A percentile compares a stretch with the other conserved stretches of the same genome.
Evolutionary conservation across 2,888 invertebrate species (phyloP).

Genomic region (Altica lythri): DNA sequence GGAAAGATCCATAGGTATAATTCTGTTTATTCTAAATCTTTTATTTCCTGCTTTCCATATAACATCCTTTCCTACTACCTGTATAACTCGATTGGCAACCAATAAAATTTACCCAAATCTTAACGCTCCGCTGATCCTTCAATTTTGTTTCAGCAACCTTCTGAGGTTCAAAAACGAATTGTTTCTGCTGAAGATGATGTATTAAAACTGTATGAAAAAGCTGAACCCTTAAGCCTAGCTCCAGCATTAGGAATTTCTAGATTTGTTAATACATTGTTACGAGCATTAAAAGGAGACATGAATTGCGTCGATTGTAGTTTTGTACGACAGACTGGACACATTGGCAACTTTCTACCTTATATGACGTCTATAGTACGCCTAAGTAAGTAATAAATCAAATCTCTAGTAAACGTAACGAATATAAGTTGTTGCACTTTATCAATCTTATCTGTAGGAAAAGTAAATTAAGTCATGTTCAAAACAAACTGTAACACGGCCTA

Average conservation of each 20-base stretch:
- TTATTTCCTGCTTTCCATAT: too few species aligned
- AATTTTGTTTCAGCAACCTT: too few species aligned
- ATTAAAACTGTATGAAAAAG: conserved; percentile 44
- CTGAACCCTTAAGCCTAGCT: conserved; percentile 43
- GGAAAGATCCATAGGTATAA: too few species aligned
- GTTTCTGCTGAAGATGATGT: conserved; percentile 46
- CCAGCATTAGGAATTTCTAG: conserved; percentile 50
- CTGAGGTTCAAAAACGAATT: conserved; percentile 41
- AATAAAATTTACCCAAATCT: too few species aligned
- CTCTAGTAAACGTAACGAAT: too few species aligned
- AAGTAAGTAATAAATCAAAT: conserved; percentile 44
- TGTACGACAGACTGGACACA: conserved; percentile 52
- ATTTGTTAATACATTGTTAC: conserved; percentile 48
- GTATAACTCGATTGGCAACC: too few species aligned
- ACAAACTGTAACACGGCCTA: too few species aligned
- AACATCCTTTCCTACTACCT: not conserved
- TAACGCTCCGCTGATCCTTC: too few species aligned
- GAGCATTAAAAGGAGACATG: conserved; percentile 47
- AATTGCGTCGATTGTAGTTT: conserved; percentile 53
- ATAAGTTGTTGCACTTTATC: too few species aligned
- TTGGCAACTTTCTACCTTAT: conserved; percentile 52
- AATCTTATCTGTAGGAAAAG: too few species aligned
- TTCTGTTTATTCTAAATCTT: too few species aligned
- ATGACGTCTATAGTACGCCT: conserved; percentile 51
- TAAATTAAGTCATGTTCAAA: too few species aligned